A percentile compares a stretch with the other conserved stretches of the same genome.
These are phyloP conservation scores for Suncus etruscus DNA, from an alignment of 2,113 vertebrate species.

Conservation along the genomic window DNA sequence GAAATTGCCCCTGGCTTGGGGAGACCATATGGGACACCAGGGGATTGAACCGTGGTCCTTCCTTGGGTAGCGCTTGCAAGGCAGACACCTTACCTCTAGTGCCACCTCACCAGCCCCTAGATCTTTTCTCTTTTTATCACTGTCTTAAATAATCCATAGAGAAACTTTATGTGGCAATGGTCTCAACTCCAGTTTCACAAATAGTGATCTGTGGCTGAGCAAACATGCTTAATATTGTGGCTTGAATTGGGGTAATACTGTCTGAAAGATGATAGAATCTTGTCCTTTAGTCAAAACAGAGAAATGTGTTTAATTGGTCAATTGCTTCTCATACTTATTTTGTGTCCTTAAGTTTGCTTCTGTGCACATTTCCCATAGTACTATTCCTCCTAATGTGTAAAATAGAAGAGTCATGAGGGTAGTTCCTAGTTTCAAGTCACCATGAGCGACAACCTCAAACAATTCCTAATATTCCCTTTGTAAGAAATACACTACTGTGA, in stretches of 20 bases:
- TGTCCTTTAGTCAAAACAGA: not conserved
- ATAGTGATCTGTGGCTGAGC: not conserved
- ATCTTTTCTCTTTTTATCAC: not conserved
- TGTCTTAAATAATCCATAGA: not conserved
- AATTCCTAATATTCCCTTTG: too few relatives aligned
- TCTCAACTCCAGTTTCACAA: slow-evolving; percentile 6
- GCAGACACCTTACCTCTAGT: too few relatives aligned
- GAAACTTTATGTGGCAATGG: not conserved
- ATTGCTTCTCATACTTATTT: not conserved
- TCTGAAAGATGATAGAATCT: too few relatives aligned
- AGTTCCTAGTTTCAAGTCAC: not conserved
- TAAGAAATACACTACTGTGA: not conserved
- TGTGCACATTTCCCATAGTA: not conserved
- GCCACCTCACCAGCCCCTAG: too few relatives aligned
- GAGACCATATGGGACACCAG: too few relatives aligned
- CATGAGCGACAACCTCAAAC: not conserved
- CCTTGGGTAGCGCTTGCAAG: too few relatives aligned
- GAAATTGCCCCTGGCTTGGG: too few relatives aligned
- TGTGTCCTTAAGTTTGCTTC: not conserved
- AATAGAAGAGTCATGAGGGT: not conserved
- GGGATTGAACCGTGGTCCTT: too few relatives aligned
- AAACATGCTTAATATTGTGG: not conserved
- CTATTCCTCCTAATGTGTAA: not conserved
- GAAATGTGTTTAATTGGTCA: too few relatives aligned
- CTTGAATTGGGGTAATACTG: not conserved